A percentile compares a stretch with the other conserved stretches of the same genome.
These are phyloP conservation scores for Aplysina aerophoba DNA, from an alignment of 37 sponge, comb jelly and placozoan species.

Conservation along the genomic window DNA sequence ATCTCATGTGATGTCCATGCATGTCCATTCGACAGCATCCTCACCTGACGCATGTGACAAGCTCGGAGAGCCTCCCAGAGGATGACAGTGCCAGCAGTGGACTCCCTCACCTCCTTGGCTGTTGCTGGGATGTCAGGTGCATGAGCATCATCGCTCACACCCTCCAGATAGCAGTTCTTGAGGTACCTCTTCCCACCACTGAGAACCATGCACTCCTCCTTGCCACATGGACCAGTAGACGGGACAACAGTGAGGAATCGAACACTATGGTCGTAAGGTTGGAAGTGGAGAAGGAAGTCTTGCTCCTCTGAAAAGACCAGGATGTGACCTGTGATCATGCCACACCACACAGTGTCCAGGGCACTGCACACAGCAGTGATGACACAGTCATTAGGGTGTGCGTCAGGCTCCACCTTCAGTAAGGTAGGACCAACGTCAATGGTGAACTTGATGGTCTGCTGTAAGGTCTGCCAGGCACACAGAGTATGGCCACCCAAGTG, in stretches of 20 bases:
- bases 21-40: too few species aligned
- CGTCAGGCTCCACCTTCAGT: background rate
- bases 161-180: background rate
- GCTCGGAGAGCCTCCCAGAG: constrained; percentile 66
- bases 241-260: constrained; percentile 57
- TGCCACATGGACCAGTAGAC: constrained; percentile 55
- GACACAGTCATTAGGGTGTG: background rate
- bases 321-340: background rate
- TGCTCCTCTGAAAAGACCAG: constrained; percentile 7
- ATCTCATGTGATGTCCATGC: too few species aligned
- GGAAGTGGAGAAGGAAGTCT: constrained; percentile 51
- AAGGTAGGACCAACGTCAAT: background rate
- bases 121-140: too few species aligned
- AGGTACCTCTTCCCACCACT: constrained; percentile 68
- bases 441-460: background rate
- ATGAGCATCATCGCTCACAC: background rate
- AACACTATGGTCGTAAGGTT: constrained; percentile 62
- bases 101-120: background rate
- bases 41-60: too few species aligned
- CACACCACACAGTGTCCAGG: constrained; percentile 11
- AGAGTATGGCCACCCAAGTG: background rate
- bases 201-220: constrained; percentile 71
- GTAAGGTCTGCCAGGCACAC: background rate
- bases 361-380: constrained; percentile 9
- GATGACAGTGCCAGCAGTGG: constrained; percentile 34